Conservation (phyloP, 2,113 vertebrate species). For the Archilochus colubris region DNA sequence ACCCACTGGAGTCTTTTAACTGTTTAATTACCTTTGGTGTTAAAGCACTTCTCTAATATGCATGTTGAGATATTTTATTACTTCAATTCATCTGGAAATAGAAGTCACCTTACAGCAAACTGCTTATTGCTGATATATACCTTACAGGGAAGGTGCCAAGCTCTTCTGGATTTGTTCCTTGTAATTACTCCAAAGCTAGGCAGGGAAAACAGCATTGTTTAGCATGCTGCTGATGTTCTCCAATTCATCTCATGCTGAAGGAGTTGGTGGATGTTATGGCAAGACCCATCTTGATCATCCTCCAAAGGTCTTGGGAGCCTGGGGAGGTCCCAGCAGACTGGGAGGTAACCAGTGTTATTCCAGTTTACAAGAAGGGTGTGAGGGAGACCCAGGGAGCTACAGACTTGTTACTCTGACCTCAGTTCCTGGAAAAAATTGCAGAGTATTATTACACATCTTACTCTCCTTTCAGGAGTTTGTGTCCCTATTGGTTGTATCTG, state of each 20-base stretch:
- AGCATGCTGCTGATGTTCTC: background rate
- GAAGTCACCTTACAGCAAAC: background rate
- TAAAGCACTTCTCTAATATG: background rate
- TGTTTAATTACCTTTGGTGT: background rate
- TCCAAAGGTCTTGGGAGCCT: too few species aligned
- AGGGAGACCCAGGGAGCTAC: too few species aligned
- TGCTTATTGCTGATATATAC: background rate
- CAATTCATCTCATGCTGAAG: background rate
- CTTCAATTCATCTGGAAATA: background rate
- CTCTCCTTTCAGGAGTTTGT: background rate
- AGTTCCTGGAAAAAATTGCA: too few species aligned
- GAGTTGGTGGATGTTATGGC: background rate
- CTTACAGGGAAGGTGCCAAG: fast-evolving
- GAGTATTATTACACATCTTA: background rate
- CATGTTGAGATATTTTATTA: background rate
- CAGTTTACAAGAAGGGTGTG: too few species aligned
- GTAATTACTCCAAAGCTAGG: too few species aligned
- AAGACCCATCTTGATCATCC: too few species aligned
- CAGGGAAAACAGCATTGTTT: background rate
- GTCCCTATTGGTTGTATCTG: background rate
- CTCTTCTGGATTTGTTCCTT: background rate
- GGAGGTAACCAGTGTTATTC: too few species aligned
- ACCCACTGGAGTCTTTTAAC: background rate
- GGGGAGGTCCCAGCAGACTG: too few species aligned
- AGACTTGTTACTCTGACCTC: too few species aligned